Percentiles rank a stretch among this genome's conserved stretches.
phyloP scores from a whole-genome alignment of 1,140 invertebrate species.

The Drosophila subpulchrella region DNA sequence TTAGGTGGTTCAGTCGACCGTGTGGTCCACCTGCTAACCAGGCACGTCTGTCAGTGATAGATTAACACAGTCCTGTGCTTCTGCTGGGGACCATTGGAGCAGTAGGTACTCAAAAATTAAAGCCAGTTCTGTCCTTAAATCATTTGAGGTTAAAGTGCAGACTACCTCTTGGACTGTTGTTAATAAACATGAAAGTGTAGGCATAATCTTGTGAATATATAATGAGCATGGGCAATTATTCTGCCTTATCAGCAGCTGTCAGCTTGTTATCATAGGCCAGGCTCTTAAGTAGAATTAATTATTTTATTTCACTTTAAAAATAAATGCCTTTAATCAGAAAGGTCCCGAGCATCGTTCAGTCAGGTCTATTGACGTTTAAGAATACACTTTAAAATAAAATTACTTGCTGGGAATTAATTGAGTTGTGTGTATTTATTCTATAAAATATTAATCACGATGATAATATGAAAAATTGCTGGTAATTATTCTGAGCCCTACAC shows the following conservation, averaged over 20 bases:
- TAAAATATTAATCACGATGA: constrained; percentile 6
- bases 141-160: constrained; percentile 2
- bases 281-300: constrained; percentile 11
- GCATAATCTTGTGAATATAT: constrained; percentile 33
- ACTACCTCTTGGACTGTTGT: constrained; percentile 13
- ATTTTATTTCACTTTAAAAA: constrained; percentile 22
- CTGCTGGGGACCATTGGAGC: constrained; percentile 41
- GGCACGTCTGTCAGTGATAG: constrained; percentile 67
- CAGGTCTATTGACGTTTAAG: constrained; percentile 2
- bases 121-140: constrained; percentile 17
- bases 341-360: constrained; percentile 1
- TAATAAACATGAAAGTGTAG: constrained; percentile 24
- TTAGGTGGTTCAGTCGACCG: constrained; percentile 36
- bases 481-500: constrained; percentile 30
- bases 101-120: constrained; percentile 23
- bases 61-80: constrained; percentile 51
- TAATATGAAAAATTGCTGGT: constrained; percentile 27
- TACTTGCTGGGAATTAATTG: constrained; percentile 9
- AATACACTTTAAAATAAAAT: constrained; percentile 7
- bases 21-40: constrained; percentile 54
- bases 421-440: background rate
- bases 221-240: constrained; percentile 26
- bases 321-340: constrained; percentile 12
- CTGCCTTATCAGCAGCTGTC: constrained; percentile 35
- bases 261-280: constrained; percentile 22